These are phyloP conservation scores for Centroberyx gerrardi DNA, from an alignment of 2,797 vertebrate species.

Conservation along the genomic window DNA sequence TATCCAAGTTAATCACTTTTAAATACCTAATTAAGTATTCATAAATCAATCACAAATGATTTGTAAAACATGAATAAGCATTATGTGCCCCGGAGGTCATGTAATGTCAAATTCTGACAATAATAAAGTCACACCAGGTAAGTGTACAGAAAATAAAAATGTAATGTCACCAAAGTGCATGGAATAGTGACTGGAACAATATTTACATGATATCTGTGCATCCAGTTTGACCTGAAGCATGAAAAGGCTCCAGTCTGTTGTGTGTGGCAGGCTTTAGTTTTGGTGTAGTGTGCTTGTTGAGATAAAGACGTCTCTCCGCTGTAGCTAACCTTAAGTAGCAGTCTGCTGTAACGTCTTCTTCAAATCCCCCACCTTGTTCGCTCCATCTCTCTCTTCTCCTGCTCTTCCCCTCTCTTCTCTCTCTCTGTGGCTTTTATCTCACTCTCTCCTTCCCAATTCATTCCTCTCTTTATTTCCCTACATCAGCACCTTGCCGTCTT, in stretches of 20 bases:
- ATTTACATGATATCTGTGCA: slow-evolving; percentile 15
- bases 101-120: too few relatives aligned
- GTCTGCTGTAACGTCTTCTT: slow-evolving; percentile 10
- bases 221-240: slow-evolving; percentile 15
- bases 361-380: slow-evolving; percentile 37
- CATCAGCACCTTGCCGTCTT: slow-evolving; percentile 74
- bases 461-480: slow-evolving; percentile 61
- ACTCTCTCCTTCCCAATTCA: slow-evolving; percentile 51
- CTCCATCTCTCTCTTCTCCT: slow-evolving; percentile 30
- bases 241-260: slow-evolving; percentile 1
- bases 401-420: slow-evolving; percentile 21
- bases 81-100: too few relatives aligned
- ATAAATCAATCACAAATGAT: too few relatives aligned
- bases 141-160: background rate
- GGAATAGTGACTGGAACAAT: slow-evolving; percentile 12
- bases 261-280: background rate
- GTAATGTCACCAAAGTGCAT: slow-evolving; percentile 2
- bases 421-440: slow-evolving; percentile 30
- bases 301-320: slow-evolving; percentile 31
- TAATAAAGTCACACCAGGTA: too few relatives aligned
- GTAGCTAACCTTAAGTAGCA: slow-evolving; percentile 17
- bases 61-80: too few relatives aligned
- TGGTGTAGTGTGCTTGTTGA: slow-evolving; percentile 4
- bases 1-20: too few relatives aligned
- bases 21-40: too few relatives aligned